Percentiles rank a stretch among this genome's conserved stretches.
phyloP scores from a whole-genome alignment of 2,113 vertebrate species.

The Phrynosoma platyrhinos region DNA sequence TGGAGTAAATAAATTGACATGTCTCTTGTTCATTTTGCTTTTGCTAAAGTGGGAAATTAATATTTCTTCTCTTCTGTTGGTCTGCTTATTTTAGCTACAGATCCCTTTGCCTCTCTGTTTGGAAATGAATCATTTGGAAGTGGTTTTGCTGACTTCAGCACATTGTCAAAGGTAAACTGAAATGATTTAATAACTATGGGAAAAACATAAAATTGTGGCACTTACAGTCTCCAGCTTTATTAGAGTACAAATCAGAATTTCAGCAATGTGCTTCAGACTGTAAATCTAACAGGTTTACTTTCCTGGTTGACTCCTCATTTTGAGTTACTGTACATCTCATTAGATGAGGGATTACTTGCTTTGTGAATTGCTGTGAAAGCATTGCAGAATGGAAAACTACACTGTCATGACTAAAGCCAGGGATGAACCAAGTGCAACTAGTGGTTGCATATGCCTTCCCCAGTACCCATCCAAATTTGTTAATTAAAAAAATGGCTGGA shows the following conservation, averaged over 20 bases:
- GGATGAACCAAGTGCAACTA: too few species aligned
- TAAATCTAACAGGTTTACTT: neutral
- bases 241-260: neutral
- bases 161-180: conserved; percentile 87
- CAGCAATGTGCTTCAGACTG: neutral
- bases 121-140: conserved; percentile 91
- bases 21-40: neutral
- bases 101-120: conserved; percentile 94
- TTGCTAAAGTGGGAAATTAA: neutral
- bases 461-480: too few species aligned
- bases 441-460: too few species aligned
- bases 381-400: neutral
- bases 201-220: conserved; percentile 42
- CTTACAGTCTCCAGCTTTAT: neutral
- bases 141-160: conserved; percentile 95
- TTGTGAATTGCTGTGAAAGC: neutral
- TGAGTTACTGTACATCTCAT: neutral
- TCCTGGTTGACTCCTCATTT: neutral
- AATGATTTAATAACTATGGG: conserved; percentile 44
- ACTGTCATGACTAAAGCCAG: neutral
- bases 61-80: conserved; percentile 33
- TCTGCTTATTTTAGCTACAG: conserved; percentile 76
- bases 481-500: too few species aligned
- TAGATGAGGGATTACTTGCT: neutral
- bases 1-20: neutral